Conservation (phyloP, 2,888 invertebrate species). For the Itoplectis maculator region DNA sequence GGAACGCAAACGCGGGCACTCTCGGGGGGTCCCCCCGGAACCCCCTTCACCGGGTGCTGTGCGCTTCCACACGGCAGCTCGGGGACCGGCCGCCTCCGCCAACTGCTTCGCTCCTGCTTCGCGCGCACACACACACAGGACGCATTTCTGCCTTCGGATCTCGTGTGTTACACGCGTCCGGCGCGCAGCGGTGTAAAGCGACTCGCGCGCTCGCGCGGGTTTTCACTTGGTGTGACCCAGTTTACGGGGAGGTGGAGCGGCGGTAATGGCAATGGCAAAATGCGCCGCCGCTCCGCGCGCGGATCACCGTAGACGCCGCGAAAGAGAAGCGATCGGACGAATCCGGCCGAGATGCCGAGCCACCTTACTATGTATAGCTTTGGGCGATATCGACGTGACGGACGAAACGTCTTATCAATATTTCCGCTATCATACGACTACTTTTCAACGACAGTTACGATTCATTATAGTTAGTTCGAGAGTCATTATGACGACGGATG, state of each 20-base stretch:
- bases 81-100: slow-evolving; percentile 41
- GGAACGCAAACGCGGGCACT: slow-evolving; percentile 74
- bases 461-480: too few relatives aligned
- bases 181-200: slow-evolving; percentile 52
- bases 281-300: slow-evolving; percentile 45
- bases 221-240: slow-evolving; percentile 84
- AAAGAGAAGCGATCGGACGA: slow-evolving; percentile 36
- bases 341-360: slow-evolving; percentile 1
- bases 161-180: slow-evolving; percentile 40
- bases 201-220: slow-evolving; percentile 69
- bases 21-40: slow-evolving; percentile 51
- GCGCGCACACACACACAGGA: slow-evolving; percentile 19
- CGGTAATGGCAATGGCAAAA: slow-evolving; percentile 52
- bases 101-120: slow-evolving; percentile 27
- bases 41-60: not conserved
- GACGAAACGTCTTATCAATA: not conserved
- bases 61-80: slow-evolving; percentile 1
- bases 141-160: slow-evolving; percentile 39
- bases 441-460: not conserved
- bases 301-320: slow-evolving; percentile 39
- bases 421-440: slow-evolving; percentile 3
- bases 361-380: not conserved
- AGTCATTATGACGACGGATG: not conserved
- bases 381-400: slow-evolving; percentile 4
- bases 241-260: slow-evolving; percentile 71